A percentile compares a stretch with the other conserved stretches of the same genome.
phyloP scores from a whole-genome alignment of 2,888 invertebrate genomes.

The Xestia ashworthii region DNA sequence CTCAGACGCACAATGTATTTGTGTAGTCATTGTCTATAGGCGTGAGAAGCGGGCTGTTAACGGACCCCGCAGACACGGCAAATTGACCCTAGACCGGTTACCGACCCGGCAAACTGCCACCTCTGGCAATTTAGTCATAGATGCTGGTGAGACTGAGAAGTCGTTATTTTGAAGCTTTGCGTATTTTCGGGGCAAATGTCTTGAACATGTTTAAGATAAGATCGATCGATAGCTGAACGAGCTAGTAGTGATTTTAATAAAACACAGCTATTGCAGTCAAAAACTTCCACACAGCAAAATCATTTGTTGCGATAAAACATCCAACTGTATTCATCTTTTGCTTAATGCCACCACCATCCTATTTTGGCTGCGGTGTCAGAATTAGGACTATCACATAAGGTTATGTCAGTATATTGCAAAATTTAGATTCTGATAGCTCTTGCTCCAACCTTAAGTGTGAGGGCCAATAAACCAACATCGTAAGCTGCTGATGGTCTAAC shows the following conservation, averaged over 20 bases:
- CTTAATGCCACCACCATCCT: background rate
- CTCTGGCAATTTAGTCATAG: constrained; percentile 45
- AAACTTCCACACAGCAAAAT: too few relatives aligned
- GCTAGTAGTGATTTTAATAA: constrained; percentile 6
- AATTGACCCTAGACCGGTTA: constrained; percentile 70
- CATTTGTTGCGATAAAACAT: background rate
- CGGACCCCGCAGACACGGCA: constrained; percentile 66
- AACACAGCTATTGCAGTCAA: background rate
- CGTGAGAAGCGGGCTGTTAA: constrained; percentile 74
- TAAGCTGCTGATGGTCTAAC: background rate
- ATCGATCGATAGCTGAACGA: background rate
- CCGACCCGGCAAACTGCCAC: constrained; percentile 59
- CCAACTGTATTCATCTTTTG: background rate
- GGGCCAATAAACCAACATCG: background rate
- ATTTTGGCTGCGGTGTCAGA: background rate
- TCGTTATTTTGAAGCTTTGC: constrained; percentile 4
- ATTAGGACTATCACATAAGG: background rate
- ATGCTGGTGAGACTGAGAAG: constrained; percentile 21
- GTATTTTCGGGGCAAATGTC: constrained; percentile 6
- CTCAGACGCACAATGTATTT: constrained; percentile 58
- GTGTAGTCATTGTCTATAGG: constrained; percentile 65
- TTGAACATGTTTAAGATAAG: background rate
- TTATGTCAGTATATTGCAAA: background rate
- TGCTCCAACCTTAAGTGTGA: background rate
- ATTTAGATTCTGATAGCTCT: background rate